phyloP scores from a whole-genome alignment of 2,113 vertebrate genomes.

The rat (Rattus norvegicus) region DNA sequence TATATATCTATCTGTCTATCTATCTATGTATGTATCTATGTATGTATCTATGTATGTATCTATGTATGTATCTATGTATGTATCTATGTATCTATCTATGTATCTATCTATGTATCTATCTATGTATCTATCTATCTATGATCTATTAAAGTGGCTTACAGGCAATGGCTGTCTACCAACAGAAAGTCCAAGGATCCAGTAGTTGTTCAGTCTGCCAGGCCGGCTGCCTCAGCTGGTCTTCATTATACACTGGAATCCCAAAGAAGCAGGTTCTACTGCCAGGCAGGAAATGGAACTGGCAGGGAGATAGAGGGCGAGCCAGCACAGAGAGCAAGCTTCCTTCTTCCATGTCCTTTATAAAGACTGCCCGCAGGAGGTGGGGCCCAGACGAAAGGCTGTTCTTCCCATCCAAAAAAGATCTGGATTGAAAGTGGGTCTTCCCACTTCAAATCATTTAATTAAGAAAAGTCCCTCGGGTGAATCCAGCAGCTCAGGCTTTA shows the following conservation, averaged over 20 bases:
- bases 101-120: neutral
- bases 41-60: neutral
- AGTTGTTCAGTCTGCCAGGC: neutral
- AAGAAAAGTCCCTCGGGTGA: neutral
- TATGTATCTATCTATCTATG: neutral
- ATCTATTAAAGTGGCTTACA: neutral
- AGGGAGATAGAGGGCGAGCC: neutral
- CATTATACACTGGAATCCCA: neutral
- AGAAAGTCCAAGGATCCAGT: neutral
- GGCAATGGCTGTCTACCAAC: neutral
- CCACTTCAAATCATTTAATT: neutral
- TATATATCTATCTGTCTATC: neutral
- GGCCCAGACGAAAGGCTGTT: neutral
- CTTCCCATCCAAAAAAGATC: neutral
- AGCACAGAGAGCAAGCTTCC: neutral
- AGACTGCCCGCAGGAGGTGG: neutral
- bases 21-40: neutral
- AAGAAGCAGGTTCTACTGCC: neutral
- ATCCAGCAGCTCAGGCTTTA: neutral
- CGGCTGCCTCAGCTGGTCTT: neutral
- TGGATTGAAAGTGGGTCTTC: neutral
- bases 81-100: neutral
- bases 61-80: neutral
- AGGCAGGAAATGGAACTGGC: neutral
- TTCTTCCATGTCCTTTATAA: neutral